Evolutionary conservation across 2,797 vertebrate genomes (phyloP).

Genomic region (Halcyon badia): DNA sequence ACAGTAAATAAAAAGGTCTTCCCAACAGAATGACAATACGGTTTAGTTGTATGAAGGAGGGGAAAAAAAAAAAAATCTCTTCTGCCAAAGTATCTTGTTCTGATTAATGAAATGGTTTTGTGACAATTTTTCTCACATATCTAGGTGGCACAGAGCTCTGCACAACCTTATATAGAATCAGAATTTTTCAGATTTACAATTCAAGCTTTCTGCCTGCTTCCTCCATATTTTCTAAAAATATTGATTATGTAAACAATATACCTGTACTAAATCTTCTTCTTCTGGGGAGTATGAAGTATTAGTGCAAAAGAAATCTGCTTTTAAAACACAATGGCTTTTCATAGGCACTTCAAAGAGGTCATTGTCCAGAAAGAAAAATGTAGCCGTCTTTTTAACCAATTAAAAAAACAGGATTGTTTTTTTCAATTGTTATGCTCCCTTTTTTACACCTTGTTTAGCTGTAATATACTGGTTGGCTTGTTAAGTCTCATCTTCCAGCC

Average conservation of each 20-base stretch:
- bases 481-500: neutral
- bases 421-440: neutral
- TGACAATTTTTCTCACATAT: neutral
- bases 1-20: neutral
- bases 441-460: neutral
- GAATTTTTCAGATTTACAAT: neutral
- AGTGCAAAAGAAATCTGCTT: neutral
- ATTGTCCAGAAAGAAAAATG: neutral
- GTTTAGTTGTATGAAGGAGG: neutral
- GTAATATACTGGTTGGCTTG: neutral
- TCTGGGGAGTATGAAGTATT: neutral
- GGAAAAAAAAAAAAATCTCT: neutral
- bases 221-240: neutral
- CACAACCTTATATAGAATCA: neutral
- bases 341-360: neutral
- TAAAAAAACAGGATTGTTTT: neutral
- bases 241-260: neutral
- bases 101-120: neutral
- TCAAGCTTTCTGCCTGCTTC: neutral
- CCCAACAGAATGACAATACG: neutral
- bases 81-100: neutral
- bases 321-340: neutral
- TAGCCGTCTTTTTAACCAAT: neutral
- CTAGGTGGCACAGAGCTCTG: neutral
- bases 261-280: neutral